Evolutionary conservation across 2,113 vertebrate genomes (phyloP).

Genomic region (Prinia subflava): DNA sequence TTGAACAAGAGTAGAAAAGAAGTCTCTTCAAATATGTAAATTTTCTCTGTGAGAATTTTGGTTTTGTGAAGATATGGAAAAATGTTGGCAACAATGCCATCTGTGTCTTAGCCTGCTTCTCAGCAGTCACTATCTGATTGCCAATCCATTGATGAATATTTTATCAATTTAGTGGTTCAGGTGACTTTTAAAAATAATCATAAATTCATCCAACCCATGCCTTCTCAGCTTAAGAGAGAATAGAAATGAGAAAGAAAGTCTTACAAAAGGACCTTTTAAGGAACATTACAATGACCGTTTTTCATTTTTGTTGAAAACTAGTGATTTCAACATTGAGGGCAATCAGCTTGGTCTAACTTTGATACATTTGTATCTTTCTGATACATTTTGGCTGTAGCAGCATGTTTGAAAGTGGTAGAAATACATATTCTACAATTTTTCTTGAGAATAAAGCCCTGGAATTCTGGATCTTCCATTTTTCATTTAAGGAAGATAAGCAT

Average conservation of each 20-base stretch:
- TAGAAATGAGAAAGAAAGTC: neutral
- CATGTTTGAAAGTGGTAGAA: neutral
- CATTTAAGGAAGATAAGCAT: neutral
- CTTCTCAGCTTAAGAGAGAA: neutral
- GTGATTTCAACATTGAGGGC: neutral
- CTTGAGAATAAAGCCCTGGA: neutral
- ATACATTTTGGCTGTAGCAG: neutral
- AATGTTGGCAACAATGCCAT: neutral
- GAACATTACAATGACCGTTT: neutral
- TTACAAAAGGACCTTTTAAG: neutral
- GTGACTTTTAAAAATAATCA: neutral
- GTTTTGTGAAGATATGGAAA: neutral
- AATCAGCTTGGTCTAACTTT: neutral
- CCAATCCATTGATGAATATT: neutral
- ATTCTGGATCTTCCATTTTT: neutral
- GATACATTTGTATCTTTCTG: neutral
- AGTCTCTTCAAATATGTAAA: neutral
- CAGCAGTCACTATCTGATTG: neutral
- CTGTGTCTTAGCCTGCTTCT: neutral
- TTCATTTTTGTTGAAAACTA: neutral
- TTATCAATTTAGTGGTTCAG: neutral
- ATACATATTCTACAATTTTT: neutral
- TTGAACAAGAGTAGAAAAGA: neutral
- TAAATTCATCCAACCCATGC: neutral
- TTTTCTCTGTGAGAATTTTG: neutral